phyloP scores from a whole-genome alignment of 2,888 invertebrate species.

The Plagiodera versicolora region DNA sequence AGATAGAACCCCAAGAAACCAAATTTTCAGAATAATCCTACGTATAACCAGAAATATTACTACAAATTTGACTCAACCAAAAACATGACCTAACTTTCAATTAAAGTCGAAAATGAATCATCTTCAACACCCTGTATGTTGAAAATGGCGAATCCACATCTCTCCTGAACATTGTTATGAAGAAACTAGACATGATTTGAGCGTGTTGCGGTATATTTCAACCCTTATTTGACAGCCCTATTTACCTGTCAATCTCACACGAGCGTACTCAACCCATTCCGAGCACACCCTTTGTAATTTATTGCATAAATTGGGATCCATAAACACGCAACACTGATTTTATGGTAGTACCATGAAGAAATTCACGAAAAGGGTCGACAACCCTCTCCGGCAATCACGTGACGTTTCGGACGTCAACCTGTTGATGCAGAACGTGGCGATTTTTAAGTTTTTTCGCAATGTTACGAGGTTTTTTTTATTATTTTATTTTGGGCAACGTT shows the following conservation, averaged over 20 bases:
- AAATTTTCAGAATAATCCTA: no score
- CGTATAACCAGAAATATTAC: no score
- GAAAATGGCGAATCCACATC: no score
- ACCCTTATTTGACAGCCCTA: neutral
- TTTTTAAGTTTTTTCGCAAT: constrained; percentile 13
- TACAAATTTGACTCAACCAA: no score
- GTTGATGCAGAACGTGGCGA: constrained; percentile 24
- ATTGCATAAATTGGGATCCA: constrained; percentile 16
- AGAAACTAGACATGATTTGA: no score
- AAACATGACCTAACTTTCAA: no score
- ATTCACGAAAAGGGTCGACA: constrained; percentile 11
- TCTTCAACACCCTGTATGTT: no score
- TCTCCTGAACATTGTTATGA: no score
- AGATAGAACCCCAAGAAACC: no score
- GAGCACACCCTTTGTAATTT: constrained; percentile 12
- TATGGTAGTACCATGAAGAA: constrained; percentile 1
- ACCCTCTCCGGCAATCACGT: no score
- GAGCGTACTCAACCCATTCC: neutral
- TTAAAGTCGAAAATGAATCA: no score
- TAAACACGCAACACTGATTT: constrained; percentile 12
- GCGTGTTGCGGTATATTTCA: neutral
- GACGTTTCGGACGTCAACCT: no score
- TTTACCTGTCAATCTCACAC: neutral
- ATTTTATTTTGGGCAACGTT: constrained; percentile 17
- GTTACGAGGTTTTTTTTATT: constrained; percentile 20